phyloP scores from a whole-genome alignment of 1,140 invertebrate genomes.

The Lordiphosa collinella region DNA sequence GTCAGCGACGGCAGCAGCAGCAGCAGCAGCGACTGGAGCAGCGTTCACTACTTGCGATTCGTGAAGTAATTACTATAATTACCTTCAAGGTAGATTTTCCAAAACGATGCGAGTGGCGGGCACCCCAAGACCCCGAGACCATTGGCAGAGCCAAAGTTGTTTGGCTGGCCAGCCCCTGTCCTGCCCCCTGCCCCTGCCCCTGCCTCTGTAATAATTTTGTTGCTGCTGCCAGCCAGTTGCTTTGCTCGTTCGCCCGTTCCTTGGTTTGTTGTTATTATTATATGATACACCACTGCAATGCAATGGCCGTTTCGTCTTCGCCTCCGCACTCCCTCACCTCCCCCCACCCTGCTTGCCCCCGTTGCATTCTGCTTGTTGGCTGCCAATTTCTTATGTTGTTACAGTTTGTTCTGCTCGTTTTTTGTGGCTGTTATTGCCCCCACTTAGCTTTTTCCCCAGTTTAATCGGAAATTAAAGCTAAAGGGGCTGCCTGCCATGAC shows the following conservation, averaged over 20 bases:
- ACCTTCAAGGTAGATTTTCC: constrained; percentile 79
- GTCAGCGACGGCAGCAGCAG: constrained; percentile 48
- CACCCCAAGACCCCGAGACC: constrained; percentile 19
- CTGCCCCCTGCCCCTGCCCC: constrained; percentile 13
- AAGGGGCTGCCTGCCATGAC: constrained; percentile 64
- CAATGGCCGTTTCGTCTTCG: constrained; percentile 53
- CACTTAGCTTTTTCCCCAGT: constrained; percentile 47
- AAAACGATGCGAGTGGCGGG: constrained; percentile 73
- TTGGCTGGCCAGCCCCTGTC: constrained; percentile 37
- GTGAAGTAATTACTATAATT: constrained; percentile 80
- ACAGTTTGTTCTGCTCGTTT: constrained; percentile 22
- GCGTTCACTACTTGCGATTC: constrained; percentile 77
- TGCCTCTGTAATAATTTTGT: constrained; percentile 68
- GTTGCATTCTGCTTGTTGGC: constrained; percentile 59
- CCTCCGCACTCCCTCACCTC: neutral
- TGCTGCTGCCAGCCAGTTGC: constrained; percentile 21
- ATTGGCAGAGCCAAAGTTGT: constrained; percentile 48
- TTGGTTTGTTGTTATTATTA: constrained; percentile 70
- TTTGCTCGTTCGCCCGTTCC: constrained; percentile 8
- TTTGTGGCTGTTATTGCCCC: constrained; percentile 23
- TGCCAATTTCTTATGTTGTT: constrained; percentile 25
- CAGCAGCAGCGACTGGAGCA: constrained; percentile 25
- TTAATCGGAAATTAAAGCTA: constrained; percentile 78
- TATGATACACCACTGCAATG: constrained; percentile 65
- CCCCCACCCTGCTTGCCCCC: constrained; percentile 1